phyloP scores from a whole-genome alignment of 2,888 invertebrate species.

The Heliconius cydno region DNA sequence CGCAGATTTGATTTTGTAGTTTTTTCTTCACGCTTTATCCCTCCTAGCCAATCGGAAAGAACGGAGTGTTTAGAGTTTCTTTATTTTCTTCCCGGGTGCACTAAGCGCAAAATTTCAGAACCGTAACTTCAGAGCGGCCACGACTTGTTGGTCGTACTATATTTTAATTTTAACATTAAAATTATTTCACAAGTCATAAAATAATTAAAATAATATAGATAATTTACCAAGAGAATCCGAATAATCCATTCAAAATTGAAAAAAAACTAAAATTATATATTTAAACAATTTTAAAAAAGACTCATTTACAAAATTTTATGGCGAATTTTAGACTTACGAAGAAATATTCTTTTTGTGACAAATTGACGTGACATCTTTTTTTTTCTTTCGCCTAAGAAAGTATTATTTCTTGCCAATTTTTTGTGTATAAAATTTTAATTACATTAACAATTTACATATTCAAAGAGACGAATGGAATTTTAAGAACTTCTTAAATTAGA shows the following conservation, averaged over 20 bases:
- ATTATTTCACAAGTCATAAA: no score
- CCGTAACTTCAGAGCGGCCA: no score
- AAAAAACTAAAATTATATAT: neutral
- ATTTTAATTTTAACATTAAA: no score
- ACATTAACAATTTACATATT: neutral
- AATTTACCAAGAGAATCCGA: conserved; percentile 67
- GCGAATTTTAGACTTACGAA: conserved; percentile 12
- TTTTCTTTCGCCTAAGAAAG: neutral
- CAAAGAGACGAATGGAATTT: no score
- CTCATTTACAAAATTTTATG: conserved; percentile 11
- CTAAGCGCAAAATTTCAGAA: no score
- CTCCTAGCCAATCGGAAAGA: no score
- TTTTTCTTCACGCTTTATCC: neutral
- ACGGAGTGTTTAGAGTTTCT: neutral
- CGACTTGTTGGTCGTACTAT: no score
- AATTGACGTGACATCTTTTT: neutral
- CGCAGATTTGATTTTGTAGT: neutral
- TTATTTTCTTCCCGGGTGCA: neutral
- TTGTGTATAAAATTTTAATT: neutral
- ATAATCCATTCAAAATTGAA: conserved; percentile 62
- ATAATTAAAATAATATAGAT: neutral
- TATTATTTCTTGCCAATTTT: neutral
- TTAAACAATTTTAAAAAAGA: conserved; percentile 1
- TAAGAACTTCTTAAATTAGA: no score
- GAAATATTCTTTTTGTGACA: conserved; percentile 15